Evolutionary conservation across 2,888 invertebrate species (phyloP), one percentile per base, ranked within the genome.

Genomic region (Hetaerina titia): DNA sequence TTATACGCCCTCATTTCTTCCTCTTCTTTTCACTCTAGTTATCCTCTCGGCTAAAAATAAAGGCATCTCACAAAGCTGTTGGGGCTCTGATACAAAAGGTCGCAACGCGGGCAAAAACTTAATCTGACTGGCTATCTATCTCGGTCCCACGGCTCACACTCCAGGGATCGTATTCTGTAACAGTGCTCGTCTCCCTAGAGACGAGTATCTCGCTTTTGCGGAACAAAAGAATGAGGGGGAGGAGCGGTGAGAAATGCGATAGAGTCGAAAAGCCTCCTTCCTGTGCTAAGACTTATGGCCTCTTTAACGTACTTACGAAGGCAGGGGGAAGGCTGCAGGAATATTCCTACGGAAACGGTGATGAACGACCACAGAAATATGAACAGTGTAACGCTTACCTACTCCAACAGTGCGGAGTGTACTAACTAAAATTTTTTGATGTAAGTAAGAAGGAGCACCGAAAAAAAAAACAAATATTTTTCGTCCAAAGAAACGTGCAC

Each of bases 61-160:
- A 81, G 31, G 31, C 31, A 31, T 81, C 81, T 81, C 81, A 81
- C 81, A 81, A 81, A 81, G 81, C 81, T 81, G 81, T 81, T 81
- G 31, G 81, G 31, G n/a, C 81, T 81, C 81, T 81, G 81, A 81
- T 81, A 81, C 81, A 81, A 81, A 81, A 81, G 81, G 81, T 81
- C 81, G 81, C 81, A 25, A 31, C 81, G 81, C 81, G 31, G 81
- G 81, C 81, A 81, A 81, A 81, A 81, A 81, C 81, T 81, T 81
- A 81, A 81, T 81, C 81, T 81, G 81, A 81, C 81, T 81, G 81
- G 31, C 81, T 81, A 81, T 74, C 74, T 74, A 74, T 81, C 81
- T 81, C 81, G 31, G 81, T 81, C 81, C 81, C 81, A 81, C 31
- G 13, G 31, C 81, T 81, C 81, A 81, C 81, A 81, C 81, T 81